Evolutionary conservation across 2,888 invertebrate species (phyloP).

Genomic region (Aleiodes alternator): DNA sequence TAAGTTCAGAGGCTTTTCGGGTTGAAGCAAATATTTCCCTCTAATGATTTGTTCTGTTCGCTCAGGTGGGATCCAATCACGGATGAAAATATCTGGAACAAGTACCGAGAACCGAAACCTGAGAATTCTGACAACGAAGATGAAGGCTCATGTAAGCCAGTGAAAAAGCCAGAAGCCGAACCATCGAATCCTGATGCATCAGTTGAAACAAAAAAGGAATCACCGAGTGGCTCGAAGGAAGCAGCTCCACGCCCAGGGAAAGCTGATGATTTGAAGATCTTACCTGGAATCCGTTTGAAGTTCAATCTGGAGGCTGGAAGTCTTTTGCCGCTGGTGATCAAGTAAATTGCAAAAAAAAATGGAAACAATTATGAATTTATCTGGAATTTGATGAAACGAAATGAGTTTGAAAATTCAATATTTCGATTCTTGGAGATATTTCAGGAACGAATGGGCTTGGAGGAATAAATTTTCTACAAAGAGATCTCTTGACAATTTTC

Average conservation of each 20-base stretch:
- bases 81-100: conserved; percentile 74
- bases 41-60: conserved; percentile 64
- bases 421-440: too few relatives aligned
- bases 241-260: conserved; percentile 66
- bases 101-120: conserved; percentile 78
- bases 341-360: conserved; percentile 76
- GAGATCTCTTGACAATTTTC: too few relatives aligned
- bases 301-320: conserved; percentile 89
- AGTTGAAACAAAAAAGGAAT: conserved; percentile 66
- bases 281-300: conserved; percentile 85
- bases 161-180: conserved; percentile 76
- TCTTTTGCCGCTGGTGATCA: conserved; percentile 86
- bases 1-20: too few relatives aligned
- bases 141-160: conserved; percentile 71
- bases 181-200: conserved; percentile 68
- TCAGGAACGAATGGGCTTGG: too few relatives aligned
- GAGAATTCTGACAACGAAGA: conserved; percentile 82
- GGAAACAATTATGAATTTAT: too few relatives aligned
- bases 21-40: too few relatives aligned
- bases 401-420: too few relatives aligned
- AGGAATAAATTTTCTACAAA: too few relatives aligned
- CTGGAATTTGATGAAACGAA: too few relatives aligned
- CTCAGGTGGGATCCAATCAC: conserved; percentile 74
- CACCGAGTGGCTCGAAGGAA: conserved; percentile 68
- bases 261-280: conserved; percentile 73